Base-by-base conservation (phyloP, 2,888 invertebrate genomes). In the Minunthozetes semirufus region DNA sequence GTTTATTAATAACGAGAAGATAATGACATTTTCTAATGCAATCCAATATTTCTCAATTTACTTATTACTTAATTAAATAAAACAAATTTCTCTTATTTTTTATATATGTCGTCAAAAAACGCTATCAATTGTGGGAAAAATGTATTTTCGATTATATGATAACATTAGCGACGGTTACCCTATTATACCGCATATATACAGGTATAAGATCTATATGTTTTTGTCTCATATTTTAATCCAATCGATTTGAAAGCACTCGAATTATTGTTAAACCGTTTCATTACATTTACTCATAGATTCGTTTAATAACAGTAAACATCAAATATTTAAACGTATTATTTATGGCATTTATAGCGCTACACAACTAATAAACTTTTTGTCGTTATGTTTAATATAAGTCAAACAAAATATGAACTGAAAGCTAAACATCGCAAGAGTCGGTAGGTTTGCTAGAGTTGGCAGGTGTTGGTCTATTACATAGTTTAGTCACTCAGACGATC, bases 261-360 rank as follows among this genome's bases (percentile, higher is more conserved):
- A 63, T 63, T 63, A 33, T 42, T 6, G 33, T 63, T n/a, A 33
- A 63, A 22, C 63, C 63, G 63, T 63, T 63, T 15, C 17, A 63
- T 63, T 63, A 63, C 63, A 29, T 63, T 33, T 63, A 63, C 63
- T 63, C 17, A 33, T 63, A 63, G 29, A 63, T 19, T 63, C 63
- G n/a, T n/a, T 6, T 63, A 63, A 63, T 63, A 63, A 63, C 19
- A 38, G 63, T 63, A 63, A 63, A 63, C 63, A 63, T 38, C 29
- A 63, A 63, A 63, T 38, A 63, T 63, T 63, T 33, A 63, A 63
- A 63, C 17, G 63, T n/a, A 63, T 63, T 63, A 63, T 63, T 63
- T 63, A 63, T 63, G 63, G 63, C 56, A 53, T 53, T n/a, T 19
- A 53, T 19, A 19, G 53, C 61, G 33, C 63, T 33, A 63, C 63